A percentile compares a stretch with the other conserved stretches of the same genome.
These are phyloP conservation scores for Mus minutoides DNA, from an alignment of 2,797 vertebrate genomes.

Conservation along the genomic window DNA sequence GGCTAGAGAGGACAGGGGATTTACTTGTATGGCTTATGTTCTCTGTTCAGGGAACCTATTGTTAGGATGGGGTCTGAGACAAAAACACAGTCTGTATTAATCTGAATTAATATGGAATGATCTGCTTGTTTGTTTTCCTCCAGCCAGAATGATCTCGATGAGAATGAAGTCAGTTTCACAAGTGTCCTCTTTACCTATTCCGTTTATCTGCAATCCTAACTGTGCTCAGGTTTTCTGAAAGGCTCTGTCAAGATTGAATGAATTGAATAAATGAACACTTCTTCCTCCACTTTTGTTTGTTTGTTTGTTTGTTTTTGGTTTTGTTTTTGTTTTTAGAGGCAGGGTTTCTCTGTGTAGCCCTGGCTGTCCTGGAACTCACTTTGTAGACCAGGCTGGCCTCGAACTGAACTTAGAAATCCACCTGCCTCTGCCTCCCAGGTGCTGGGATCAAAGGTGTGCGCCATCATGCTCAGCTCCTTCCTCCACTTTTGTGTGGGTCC, in stretches of 20 bases:
- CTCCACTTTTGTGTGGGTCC: not conserved
- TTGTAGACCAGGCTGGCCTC: too few relatives aligned
- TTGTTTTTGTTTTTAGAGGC: too few relatives aligned
- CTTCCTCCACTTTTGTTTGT: not conserved
- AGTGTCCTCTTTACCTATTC: not conserved
- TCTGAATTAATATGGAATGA: not conserved
- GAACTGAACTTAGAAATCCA: too few relatives aligned
- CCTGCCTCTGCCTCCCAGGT: too few relatives aligned
- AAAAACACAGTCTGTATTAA: not conserved
- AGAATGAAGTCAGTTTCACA: not conserved
- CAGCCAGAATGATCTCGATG: not conserved
- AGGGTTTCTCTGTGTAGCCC: too few relatives aligned
- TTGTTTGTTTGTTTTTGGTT: too few relatives aligned
- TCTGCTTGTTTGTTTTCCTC: not conserved
- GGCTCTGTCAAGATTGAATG: not conserved
- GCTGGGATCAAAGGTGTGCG: too few relatives aligned
- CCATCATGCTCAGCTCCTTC: too few relatives aligned
- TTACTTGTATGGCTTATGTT: not conserved
- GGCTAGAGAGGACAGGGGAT: not conserved
- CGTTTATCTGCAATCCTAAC: not conserved
- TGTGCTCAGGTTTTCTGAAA: not conserved
- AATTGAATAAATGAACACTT: not conserved
- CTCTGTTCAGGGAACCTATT: not conserved
- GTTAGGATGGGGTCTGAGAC: not conserved
- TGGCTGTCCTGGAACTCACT: too few relatives aligned